Evolutionary conservation across 2,888 invertebrate species (phyloP), one percentile per base, ranked within the genome.

Genomic region (Syritta pipiens): DNA sequence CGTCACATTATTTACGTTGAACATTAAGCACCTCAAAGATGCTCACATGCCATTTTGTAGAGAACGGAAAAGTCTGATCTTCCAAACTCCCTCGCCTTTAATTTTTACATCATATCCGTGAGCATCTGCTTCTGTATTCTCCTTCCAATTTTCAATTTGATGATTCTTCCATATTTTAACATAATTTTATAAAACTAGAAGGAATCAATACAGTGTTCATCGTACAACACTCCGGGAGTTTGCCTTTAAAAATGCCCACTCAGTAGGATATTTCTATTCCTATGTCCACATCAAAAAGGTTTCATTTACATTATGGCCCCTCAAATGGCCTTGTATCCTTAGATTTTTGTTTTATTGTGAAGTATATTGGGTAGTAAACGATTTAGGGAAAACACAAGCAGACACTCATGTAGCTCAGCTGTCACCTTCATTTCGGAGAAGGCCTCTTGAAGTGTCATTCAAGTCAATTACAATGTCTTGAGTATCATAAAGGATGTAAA

Each of bases 121-220:
- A 55, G 32, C 59, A 24, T 30, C 44, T 32, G 30, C 22, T 46
- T 22, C 44, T 22, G 17, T 44, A 17, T 32, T 59, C 32, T 20
- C 32, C 59, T 22, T 59, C 44, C 59, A 59, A 46, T 32, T 59
- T 44, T 59, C 32, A 59, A 59, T 44, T 59, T 32, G 59, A 44
- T 46, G 30, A 59, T 59, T 44, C 59, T 44, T 44, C 28, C 42
- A 46, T 44, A 32, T 46, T 42, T 59, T 59, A 59, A 30, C 20
- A 42, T 59, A 59, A 59, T 59, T 32, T 22, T 32, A 44, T n/a
- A 30, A 32, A 59, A 32, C 44, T 22, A 14, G 7, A 4, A 20
- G 12, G 32, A 51, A 51, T 32, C 51, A 35, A 51, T 32, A 51
- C 3, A 32, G 20, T 10, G 20, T 32, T 20, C 22, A n/a, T n/a